These are phyloP conservation scores for Cataglyphis rosenhaueri DNA, from an alignment of 2,888 invertebrate species.

Conservation along the genomic window DNA sequence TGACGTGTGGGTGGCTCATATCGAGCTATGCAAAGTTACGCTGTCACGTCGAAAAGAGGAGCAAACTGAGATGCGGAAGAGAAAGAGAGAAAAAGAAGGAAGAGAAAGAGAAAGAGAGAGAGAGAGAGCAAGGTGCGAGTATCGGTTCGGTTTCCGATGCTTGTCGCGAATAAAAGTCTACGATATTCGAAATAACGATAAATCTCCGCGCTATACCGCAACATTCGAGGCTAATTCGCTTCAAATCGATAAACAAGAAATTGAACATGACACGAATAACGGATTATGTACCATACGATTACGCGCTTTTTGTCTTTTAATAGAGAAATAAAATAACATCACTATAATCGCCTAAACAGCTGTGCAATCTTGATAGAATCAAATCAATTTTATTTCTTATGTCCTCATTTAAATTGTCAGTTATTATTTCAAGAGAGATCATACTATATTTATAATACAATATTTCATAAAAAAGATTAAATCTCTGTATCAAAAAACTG, in stretches of 20 bases:
- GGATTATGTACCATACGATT: slow-evolving; percentile 15
- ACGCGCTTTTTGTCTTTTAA: slow-evolving; percentile 35
- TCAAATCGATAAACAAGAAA: slow-evolving; percentile 66
- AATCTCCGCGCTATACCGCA: slow-evolving; percentile 58
- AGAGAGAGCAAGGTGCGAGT: slow-evolving; percentile 59
- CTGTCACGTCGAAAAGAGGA: slow-evolving; percentile 60
- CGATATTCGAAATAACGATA: slow-evolving; percentile 70
- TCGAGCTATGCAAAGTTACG: slow-evolving; percentile 72
- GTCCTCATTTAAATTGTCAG: background rate
- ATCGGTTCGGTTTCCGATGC: slow-evolving; percentile 63
- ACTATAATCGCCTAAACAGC: background rate
- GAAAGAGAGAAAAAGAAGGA: background rate
- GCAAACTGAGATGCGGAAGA: background rate
- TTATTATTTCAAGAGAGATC: background rate
- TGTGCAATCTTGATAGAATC: background rate
- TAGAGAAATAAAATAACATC: background rate
- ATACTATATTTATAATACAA: background rate
- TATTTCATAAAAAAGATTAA: background rate
- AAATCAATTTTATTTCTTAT: background rate
- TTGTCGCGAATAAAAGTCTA: slow-evolving; percentile 64
- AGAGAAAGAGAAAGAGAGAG: background rate
- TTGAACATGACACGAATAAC: slow-evolving; percentile 57
- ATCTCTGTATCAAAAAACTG: background rate
- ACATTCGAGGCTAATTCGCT: slow-evolving; percentile 66
- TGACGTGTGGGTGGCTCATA: slow-evolving; percentile 70